These are phyloP conservation scores for Macheiramphus alcinus DNA, from an alignment of 2,113 vertebrate species.

Conservation along the genomic window DNA sequence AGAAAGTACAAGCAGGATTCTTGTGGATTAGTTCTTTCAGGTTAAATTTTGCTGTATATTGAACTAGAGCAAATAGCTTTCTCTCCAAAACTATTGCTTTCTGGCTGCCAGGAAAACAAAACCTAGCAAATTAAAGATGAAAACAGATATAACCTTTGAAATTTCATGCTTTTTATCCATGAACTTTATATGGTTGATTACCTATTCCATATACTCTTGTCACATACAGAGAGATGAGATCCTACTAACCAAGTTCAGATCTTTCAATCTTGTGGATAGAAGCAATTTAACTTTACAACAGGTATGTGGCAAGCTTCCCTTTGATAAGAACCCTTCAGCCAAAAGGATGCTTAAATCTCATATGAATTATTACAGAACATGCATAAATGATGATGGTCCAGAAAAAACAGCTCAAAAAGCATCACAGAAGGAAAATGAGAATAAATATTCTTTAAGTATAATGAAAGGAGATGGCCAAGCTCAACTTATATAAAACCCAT, in stretches of 20 bases:
- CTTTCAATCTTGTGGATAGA: background rate
- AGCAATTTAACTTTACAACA: background rate
- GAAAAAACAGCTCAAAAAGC: background rate
- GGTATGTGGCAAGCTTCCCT: background rate
- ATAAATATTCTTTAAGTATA: background rate
- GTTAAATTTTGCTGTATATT: conserved; percentile 1
- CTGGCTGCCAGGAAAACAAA: background rate
- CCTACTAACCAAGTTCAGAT: background rate
- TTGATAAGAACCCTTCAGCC: background rate
- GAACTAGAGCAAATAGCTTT: background rate
- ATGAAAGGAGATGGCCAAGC: background rate
- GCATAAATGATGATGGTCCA: background rate
- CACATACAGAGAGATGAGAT: background rate
- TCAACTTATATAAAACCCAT: background rate
- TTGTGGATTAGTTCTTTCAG: background rate
- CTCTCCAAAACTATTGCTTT: background rate
- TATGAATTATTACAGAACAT: background rate
- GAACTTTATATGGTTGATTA: background rate
- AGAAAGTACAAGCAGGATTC: background rate
- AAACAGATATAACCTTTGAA: background rate
- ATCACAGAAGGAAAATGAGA: background rate
- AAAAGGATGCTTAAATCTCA: background rate
- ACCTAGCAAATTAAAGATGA: background rate
- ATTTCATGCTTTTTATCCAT: background rate
- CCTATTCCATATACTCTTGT: background rate